A percentile compares a stretch with the other conserved stretches of the same genome.
phyloP scores from a whole-genome alignment of 2,797 vertebrate genomes.

The Anas capensis region DNA sequence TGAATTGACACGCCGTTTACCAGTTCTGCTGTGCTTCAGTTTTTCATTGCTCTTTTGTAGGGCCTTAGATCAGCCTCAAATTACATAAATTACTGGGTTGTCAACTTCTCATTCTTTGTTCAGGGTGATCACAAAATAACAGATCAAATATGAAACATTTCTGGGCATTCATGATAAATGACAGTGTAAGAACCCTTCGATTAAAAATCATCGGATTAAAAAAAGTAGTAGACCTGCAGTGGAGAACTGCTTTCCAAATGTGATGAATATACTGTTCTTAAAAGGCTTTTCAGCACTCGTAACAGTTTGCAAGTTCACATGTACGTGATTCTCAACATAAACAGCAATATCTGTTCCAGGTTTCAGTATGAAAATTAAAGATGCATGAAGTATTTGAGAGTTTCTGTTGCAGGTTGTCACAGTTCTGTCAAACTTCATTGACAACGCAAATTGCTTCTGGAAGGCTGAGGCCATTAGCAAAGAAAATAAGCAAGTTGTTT shows the following conservation, averaged over 20 bases:
- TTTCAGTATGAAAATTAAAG: neutral
- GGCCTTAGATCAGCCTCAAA: neutral
- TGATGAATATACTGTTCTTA: neutral
- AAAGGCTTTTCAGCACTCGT: neutral
- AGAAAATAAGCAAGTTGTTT: constrained; percentile 4
- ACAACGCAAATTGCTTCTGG: neutral
- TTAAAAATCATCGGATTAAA: neutral
- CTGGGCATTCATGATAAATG: neutral
- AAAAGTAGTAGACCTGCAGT: neutral
- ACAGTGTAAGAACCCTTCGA: neutral
- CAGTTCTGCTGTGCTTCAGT: neutral
- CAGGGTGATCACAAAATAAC: neutral
- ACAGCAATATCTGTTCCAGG: neutral
- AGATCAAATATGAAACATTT: neutral
- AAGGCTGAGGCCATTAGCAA: neutral
- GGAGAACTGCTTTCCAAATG: neutral
- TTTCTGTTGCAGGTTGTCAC: neutral
- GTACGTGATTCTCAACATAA: neutral
- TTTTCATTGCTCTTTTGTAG: neutral
- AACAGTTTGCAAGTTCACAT: neutral
- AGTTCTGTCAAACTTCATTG: neutral
- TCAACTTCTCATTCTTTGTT: neutral
- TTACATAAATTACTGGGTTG: neutral
- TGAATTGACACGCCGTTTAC: neutral
- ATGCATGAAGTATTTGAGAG: neutral